Percentiles rank a stretch among this genome's conserved stretches.
Evolutionary conservation across 1,140 invertebrate genomes (phyloP).

Genomic region (Leucophenga varia): DNA sequence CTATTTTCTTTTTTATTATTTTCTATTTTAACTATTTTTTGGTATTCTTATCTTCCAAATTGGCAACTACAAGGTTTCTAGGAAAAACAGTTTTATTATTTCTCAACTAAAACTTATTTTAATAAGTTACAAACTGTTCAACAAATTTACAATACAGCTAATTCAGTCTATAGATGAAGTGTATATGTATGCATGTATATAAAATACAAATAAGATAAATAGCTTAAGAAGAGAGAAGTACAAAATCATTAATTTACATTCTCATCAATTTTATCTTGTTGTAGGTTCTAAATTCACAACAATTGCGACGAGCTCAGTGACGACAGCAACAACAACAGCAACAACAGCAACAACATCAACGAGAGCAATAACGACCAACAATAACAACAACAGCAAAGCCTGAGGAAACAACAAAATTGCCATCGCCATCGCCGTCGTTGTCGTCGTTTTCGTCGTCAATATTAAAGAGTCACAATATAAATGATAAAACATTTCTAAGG

Average conservation of each 20-base stretch:
- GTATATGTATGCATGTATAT: too few relatives aligned
- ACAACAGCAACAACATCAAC: neutral
- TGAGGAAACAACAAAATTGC: neutral
- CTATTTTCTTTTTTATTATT: too few relatives aligned
- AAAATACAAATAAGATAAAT: too few relatives aligned
- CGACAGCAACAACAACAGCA: neutral
- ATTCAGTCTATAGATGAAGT: too few relatives aligned
- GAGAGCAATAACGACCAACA: neutral
- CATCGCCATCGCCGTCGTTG: neutral
- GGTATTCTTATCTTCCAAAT: too few relatives aligned
- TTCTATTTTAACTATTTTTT: too few relatives aligned
- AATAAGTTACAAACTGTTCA: too few relatives aligned
- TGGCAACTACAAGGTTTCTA: too few relatives aligned
- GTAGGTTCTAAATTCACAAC: slow-evolving; percentile 10
- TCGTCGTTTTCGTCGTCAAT: slow-evolving; percentile 28
- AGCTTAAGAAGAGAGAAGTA: slow-evolving; percentile 14
- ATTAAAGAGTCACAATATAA: slow-evolving; percentile 43
- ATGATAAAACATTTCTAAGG: slow-evolving; percentile 42
- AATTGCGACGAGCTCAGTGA: neutral
- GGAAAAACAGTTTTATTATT: too few relatives aligned
- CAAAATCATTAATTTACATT: slow-evolving; percentile 48
- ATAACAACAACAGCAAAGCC: neutral
- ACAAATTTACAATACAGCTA: too few relatives aligned
- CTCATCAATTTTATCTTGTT: slow-evolving; percentile 24
- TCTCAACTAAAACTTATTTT: too few relatives aligned